Evolutionary conservation across 2,888 invertebrate genomes (phyloP).

Genomic region (Piscicola geometra): DNA sequence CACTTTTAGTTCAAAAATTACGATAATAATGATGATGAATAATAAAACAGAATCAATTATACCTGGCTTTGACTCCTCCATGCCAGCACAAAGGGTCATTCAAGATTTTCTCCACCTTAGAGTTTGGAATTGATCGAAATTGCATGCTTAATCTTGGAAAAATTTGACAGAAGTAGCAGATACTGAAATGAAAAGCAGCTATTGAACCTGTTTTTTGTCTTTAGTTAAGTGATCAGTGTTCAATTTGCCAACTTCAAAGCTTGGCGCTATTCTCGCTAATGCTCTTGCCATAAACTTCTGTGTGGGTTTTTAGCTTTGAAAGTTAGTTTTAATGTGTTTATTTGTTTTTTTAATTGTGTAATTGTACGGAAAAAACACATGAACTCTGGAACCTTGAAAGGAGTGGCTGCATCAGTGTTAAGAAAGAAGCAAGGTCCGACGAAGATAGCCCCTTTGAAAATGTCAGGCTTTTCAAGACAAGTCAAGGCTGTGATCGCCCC

Average conservation of each 20-base stretch:
- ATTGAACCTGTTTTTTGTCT: no score
- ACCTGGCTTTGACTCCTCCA: constrained; percentile 10
- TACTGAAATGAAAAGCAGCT: no score
- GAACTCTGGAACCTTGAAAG: background rate
- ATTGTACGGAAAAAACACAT: no score
- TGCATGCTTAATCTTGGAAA: background rate
- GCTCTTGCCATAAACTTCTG: no score
- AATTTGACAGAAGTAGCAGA: background rate
- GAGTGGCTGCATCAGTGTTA: background rate
- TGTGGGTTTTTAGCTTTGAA: no score
- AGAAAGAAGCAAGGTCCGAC: background rate
- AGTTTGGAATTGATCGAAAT: background rate
- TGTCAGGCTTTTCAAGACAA: background rate
- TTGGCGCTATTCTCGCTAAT: no score
- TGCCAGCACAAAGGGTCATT: background rate
- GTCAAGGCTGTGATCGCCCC: background rate
- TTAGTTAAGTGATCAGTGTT: no score
- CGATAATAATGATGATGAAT: no score
- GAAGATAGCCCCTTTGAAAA: background rate
- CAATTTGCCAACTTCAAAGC: no score
- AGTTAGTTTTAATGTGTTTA: no score
- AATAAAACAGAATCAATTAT: background rate
- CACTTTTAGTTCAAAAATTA: no score
- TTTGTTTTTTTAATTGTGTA: no score
- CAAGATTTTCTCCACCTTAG: background rate